phyloP scores from a whole-genome alignment of 2,113 vertebrate species.

The Cyanistes caeruleus region DNA sequence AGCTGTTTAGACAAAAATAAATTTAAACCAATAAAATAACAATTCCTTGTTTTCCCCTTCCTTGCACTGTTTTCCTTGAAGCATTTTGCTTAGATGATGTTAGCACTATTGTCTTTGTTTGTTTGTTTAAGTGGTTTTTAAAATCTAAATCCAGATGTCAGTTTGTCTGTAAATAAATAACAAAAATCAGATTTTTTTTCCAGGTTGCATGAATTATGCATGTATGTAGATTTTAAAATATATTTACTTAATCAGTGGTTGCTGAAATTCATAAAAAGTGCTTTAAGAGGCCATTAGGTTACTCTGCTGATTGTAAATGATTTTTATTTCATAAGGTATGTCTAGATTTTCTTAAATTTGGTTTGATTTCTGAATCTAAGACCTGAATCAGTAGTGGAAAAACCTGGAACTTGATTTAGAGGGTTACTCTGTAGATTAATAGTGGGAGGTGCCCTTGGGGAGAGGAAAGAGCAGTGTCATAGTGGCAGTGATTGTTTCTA shows the following conservation, averaged over 20 bases:
- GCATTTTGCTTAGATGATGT: neutral
- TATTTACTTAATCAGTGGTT: neutral
- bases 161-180: neutral
- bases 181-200: neutral
- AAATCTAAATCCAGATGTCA: neutral
- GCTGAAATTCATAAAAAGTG: neutral
- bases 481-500: neutral
- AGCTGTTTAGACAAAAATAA: neutral
- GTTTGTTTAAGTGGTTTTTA: neutral
- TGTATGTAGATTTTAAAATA: neutral
- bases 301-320: neutral
- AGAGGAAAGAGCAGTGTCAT: neutral
- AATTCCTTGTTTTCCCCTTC: neutral
- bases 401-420: neutral
- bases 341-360: neutral
- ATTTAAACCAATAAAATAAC: neutral
- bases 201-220: neutral
- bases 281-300: neutral
- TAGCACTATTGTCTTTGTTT: neutral
- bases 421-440: neutral
- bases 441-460: neutral
- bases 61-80: neutral
- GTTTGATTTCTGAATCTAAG: neutral
- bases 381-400: neutral
- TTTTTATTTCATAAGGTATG: neutral